Base-by-base conservation (phyloP, 2,888 invertebrate genomes). In the Drosophila mimetica region DNA sequence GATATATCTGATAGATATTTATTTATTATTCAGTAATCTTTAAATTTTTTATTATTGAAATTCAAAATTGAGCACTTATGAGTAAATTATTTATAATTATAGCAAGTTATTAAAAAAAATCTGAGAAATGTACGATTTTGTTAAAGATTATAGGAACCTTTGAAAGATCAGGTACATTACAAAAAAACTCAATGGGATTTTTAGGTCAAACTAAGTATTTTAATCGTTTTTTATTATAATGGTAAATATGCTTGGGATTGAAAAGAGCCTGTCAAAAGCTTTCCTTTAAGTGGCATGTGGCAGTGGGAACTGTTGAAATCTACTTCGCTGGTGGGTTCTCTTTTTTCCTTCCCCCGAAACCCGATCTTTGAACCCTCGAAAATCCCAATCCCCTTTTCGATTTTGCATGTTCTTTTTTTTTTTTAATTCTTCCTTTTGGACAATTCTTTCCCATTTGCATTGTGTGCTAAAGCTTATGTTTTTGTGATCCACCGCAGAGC, bases 381-480 rank as follows among this genome's bases (percentile, higher is more conserved):
- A 39, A 2, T n/a, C 20, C 30, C 20, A 9, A 53, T 16, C 47
- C 50, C 16, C 13, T 25, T 57, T 57, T 57, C 55, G 54, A 53
- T 37, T 57, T 37, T 57, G 55, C 55, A 57, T 57, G 55, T 37
- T 9, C 1, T 28, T 8, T 53, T 37, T 57, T 53, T 28, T 8
- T 53, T 37, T 57, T 53, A 36, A 37, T 53, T 28, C 18, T 16
- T 16, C 9, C 14, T n/a, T 4, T 9, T 4, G 5, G 5, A 39
- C 2, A 1, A 2, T 13, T 6, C 6, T 4, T 7, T 13, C 1
- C 6, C 16, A 16, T 3, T 28, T 5, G 3, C 11, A 18, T 6
- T 14, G 25, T 14, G 25, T 30, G 18, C 46, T 46, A 30, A 46
- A 6, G 1, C 16, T 1, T 13, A 13, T 30, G 2, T 7, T 7